Conservation (phyloP, 2,797 vertebrate species). For the Setipinna tenuifilis region DNA sequence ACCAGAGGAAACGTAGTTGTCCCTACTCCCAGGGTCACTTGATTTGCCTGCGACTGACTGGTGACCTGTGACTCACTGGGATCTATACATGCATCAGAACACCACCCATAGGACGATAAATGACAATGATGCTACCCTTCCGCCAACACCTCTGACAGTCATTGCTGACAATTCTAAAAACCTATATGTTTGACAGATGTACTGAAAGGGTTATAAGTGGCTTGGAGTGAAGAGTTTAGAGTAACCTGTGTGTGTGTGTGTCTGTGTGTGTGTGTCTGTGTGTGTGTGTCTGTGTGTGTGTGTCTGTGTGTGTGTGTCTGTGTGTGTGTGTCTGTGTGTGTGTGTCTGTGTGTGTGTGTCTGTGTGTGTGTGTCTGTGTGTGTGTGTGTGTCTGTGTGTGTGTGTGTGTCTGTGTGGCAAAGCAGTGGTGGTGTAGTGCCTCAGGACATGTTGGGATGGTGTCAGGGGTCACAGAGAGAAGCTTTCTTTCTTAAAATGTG, state of each 20-base stretch:
- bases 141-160: not conserved
- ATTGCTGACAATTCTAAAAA: not conserved
- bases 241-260: too few relatives aligned
- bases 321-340: not conserved
- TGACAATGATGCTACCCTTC: not conserved
- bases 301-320: not conserved
- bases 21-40: not conserved
- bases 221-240: too few relatives aligned
- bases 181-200: not conserved
- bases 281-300: not conserved
- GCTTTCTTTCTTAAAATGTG: not conserved
- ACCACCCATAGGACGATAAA: not conserved
- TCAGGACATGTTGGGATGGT: too few relatives aligned
- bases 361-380: not conserved
- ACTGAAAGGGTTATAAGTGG: not conserved
- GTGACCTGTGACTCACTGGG: not conserved
- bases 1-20: not conserved
- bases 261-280: too few relatives aligned
- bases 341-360: slow-evolving; percentile 15
- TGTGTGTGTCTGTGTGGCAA: too few relatives aligned
- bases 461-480: too few relatives aligned
- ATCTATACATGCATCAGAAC: not conserved
- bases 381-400: too few relatives aligned
- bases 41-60: not conserved
- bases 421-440: too few relatives aligned